Conservation (phyloP, 2,888 invertebrate genomes). For the Omphaloscelis lunosa region DNA sequence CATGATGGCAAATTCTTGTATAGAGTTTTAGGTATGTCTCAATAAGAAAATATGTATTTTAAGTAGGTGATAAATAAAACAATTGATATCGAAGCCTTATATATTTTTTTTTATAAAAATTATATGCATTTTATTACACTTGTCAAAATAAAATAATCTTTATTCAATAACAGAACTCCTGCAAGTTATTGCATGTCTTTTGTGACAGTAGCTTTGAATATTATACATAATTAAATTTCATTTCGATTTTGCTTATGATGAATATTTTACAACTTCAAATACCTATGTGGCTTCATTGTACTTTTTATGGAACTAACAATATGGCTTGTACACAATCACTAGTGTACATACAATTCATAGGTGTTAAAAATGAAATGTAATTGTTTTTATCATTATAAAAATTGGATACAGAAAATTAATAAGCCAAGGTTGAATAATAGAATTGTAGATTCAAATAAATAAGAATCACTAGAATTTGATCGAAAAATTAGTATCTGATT, state of each 20-base stretch:
- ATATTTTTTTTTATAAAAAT: slow-evolving; percentile 87
- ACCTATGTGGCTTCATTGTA: slow-evolving; percentile 74
- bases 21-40: slow-evolving; percentile 93
- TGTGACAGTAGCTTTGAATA: slow-evolving; percentile 61
- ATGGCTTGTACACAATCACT: slow-evolving; percentile 83
- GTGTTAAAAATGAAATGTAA: slow-evolving; percentile 58
- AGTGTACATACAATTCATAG: slow-evolving; percentile 72
- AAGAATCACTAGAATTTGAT: slow-evolving; percentile 60
- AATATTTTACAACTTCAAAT: slow-evolving; percentile 74
- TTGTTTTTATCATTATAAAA: slow-evolving; percentile 38
- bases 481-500: slow-evolving; percentile 53
- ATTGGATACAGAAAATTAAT: slow-evolving; percentile 50
- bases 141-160: slow-evolving; percentile 82
- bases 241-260: slow-evolving; percentile 69
- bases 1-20: slow-evolving; percentile 95
- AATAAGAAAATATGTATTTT: slow-evolving; percentile 54
- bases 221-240: slow-evolving; percentile 54
- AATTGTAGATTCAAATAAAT: slow-evolving; percentile 59
- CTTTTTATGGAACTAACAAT: slow-evolving; percentile 82
- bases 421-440: slow-evolving; percentile 46
- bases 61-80: slow-evolving; percentile 78
- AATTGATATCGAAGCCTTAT: slow-evolving; percentile 81
- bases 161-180: slow-evolving; percentile 67
- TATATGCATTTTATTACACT: slow-evolving; percentile 87
- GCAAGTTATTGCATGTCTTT: slow-evolving; percentile 74